A percentile compares a stretch with the other conserved stretches of the same genome.
These are phyloP conservation scores for Heterocephalus glaber DNA, from an alignment of 2,113 vertebrate genomes.

Conservation along the genomic window DNA sequence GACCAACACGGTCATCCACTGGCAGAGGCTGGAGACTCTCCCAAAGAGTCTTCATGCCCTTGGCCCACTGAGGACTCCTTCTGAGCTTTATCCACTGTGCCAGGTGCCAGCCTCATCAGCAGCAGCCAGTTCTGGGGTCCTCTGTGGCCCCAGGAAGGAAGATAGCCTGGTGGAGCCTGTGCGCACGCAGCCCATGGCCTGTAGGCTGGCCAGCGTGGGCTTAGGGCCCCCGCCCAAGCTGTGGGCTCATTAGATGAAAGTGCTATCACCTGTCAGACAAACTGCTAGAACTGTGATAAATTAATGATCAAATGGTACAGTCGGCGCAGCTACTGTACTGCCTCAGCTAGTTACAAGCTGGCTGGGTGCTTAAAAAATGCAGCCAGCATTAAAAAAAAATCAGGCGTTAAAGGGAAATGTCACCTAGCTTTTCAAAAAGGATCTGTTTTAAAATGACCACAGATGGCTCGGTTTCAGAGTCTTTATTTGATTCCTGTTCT, in stretches of 20 bases:
- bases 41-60: neutral
- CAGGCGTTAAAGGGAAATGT: slow-evolving; percentile 89
- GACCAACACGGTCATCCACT: neutral
- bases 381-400: slow-evolving; percentile 91
- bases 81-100: neutral
- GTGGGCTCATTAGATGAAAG: slow-evolving; percentile 94
- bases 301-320: slow-evolving; percentile 97
- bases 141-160: neutral
- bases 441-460: slow-evolving; percentile 87
- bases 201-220: slow-evolving; percentile 40
- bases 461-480: slow-evolving; percentile 81
- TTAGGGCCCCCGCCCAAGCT: slow-evolving; percentile 84
- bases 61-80: fast-evolving
- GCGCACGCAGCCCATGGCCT: neutral
- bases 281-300: slow-evolving; percentile 98
- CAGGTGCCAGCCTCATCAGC: neutral
- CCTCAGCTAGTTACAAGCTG: slow-evolving; percentile 89
- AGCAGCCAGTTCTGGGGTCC: neutral
- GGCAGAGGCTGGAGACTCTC: neutral
- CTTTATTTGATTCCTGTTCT: slow-evolving; percentile 78
- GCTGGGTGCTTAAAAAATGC: slow-evolving; percentile 89
- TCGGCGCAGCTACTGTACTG: slow-evolving; percentile 90
- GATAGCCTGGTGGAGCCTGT: neutral
- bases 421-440: slow-evolving; percentile 87
- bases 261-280: slow-evolving; percentile 96